A percentile compares a stretch with the other conserved stretches of the same genome.
Evolutionary conservation across 2,797 vertebrate species (phyloP).

Genomic region (Megalops cyprinoides): DNA sequence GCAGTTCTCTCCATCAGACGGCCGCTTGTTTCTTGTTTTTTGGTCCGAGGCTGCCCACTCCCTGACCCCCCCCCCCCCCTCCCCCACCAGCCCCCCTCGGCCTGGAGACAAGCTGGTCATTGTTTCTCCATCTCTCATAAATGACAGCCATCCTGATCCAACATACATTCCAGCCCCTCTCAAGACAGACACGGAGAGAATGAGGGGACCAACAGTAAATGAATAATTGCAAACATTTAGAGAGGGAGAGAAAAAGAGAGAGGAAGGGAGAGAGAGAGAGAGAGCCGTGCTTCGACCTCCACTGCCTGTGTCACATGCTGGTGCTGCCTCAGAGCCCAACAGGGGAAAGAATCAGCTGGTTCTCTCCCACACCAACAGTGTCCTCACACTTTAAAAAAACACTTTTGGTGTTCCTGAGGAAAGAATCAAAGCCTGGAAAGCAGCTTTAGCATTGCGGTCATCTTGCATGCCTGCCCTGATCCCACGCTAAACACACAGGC

Average conservation of each 20-base stretch:
- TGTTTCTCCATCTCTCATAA: conserved; percentile 76
- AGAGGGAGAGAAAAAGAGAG: not conserved
- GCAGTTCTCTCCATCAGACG: conserved; percentile 79
- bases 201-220: not conserved
- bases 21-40: conserved; percentile 80
- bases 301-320: not conserved
- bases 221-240: not conserved
- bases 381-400: too few relatives aligned
- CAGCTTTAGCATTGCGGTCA: too few relatives aligned
- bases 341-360: not conserved
- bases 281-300: not conserved
- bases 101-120: conserved; percentile 76
- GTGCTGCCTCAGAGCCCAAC: not conserved
- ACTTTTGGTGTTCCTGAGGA: too few relatives aligned
- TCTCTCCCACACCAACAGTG: too few relatives aligned
- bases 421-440: too few relatives aligned
- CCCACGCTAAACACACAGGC: too few relatives aligned
- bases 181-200: conserved; percentile 46
- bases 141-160: conserved; percentile 71
- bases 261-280: not conserved
- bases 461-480: too few relatives aligned
- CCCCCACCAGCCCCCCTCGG: conserved; percentile 7
- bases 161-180: conserved; percentile 68
- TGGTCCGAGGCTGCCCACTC: conserved; percentile 72
- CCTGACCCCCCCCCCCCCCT: conserved; percentile 31